Conservation (phyloP, 2,888 invertebrate species). For the Epistrophe eligans region DNA sequence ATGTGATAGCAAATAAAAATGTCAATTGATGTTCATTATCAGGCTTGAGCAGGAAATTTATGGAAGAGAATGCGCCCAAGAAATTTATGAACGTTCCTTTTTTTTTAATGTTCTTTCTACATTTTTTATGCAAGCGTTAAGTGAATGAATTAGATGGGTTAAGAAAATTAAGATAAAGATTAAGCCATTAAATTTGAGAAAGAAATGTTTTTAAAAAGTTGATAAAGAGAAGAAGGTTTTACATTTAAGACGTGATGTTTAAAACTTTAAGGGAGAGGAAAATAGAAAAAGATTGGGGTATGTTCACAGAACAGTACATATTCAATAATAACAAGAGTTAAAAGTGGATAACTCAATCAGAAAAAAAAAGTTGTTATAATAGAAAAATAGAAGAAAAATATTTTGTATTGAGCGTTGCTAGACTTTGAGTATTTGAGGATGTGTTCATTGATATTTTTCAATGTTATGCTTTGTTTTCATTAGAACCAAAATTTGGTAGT, state of each 20-base stretch:
- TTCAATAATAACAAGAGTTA: neutral
- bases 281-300: neutral
- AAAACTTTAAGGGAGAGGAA: neutral
- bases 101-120: slow-evolving; percentile 23
- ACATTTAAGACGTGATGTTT: neutral
- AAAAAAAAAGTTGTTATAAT: too few species aligned
- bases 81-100: slow-evolving; percentile 66
- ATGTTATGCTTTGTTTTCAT: too few species aligned
- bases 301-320: neutral
- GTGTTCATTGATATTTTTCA: too few species aligned
- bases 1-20: slow-evolving; percentile 74
- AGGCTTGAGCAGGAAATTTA: slow-evolving; percentile 66
- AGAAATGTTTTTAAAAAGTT: neutral
- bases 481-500: too few species aligned
- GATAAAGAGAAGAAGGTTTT: neutral
- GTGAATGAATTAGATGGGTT: slow-evolving; percentile 52
- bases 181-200: slow-evolving; percentile 27
- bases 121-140: slow-evolving; percentile 52
- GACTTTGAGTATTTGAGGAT: too few species aligned
- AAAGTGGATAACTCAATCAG: too few species aligned
- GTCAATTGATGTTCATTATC: slow-evolving; percentile 75
- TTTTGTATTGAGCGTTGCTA: too few species aligned
- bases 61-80: slow-evolving; percentile 50
- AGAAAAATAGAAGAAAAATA: too few species aligned
- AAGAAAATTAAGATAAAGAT: slow-evolving; percentile 37